Conservation (phyloP, 2,113 vertebrate genomes). For the Cyprinodon brontotheroides region DNA sequence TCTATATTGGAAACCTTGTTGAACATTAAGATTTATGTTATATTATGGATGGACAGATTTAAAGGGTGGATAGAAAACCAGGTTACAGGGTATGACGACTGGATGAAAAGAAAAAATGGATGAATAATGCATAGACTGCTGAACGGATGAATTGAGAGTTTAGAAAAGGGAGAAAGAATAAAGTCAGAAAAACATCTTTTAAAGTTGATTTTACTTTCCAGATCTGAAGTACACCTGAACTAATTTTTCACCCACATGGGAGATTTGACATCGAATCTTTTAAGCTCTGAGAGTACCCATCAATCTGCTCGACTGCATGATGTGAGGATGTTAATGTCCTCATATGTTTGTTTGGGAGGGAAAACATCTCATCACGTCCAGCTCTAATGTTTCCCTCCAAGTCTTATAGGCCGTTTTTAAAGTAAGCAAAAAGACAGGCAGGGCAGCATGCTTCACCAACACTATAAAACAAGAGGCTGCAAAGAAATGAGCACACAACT, state of each 20-base stretch:
- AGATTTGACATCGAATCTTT: neutral
- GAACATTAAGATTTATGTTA: no score
- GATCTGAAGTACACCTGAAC: no score
- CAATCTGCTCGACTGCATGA: slow-evolving; percentile 16
- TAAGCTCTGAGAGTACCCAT: slow-evolving; percentile 1
- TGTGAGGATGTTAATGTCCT: slow-evolving; percentile 22
- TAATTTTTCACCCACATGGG: no score
- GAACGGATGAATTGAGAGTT: no score
- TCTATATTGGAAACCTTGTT: no score
- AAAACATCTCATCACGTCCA: slow-evolving; percentile 14
- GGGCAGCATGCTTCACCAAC: slow-evolving; percentile 5
- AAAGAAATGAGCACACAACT: slow-evolving; percentile 62
- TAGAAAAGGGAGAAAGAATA: neutral
- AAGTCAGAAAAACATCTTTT: neutral
- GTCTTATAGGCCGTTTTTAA: slow-evolving; percentile 6
- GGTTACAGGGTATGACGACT: no score
- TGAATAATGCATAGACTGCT: no score
- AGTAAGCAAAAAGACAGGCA: slow-evolving; percentile 36
- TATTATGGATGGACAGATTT: no score
- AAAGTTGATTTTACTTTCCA: no score
- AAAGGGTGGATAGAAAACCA: no score
- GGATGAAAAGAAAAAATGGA: no score
- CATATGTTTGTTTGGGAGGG: slow-evolving; percentile 15
- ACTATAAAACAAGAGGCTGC: slow-evolving; percentile 47
- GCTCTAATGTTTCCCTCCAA: neutral